Evolutionary conservation across 2,113 vertebrate species (phyloP), one percentile per base, ranked within the genome.

Genomic region (Epinephelus lanceolatus): DNA sequence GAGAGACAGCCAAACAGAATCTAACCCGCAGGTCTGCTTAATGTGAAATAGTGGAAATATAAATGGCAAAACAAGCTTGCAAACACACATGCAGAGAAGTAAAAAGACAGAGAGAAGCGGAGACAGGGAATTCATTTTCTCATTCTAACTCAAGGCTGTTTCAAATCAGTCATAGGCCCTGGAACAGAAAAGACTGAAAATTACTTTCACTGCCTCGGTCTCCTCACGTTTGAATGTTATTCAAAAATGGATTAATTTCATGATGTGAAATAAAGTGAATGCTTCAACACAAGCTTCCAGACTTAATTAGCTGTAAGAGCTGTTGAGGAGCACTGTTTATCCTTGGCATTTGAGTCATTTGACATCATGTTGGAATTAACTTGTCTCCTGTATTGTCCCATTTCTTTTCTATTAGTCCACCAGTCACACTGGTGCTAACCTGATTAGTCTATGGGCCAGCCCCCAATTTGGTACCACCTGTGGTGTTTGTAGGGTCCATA

Each of bases 61-160:
- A 53, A 71, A 66, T 30, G 19, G 7, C 5, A n/a, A 84, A 84
- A 61, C 14, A 77, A 66, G 6, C 42, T 71, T 17, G 60, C 14
- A 49, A 56, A 49, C 1, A 25, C n/a, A 61, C 6, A 53, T 18
- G 53, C 6, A 45, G 47, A 51, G 75, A 73, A 15, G 67, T 18
- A 45, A 60, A 55, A 47, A 67, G 25, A 65, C 59, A 63, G 12
- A n/a, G 13, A 40, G n/a, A 59, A 3, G 19, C 1, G 8, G 19
- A 25, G 33, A 76, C n/a, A 45, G 30, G 45, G 61, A 62, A 33
- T 53, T 69, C 0, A 67, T 61, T 61, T 53, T 77, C 33, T 68
- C 53, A 59, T 71, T 83, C 37, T 37, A 63, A 57, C 52, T 78
- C 69, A 73, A 73, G 69, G 82, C 30, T 61, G 45, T 45, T 78